Evolutionary conservation across 1,140 invertebrate genomes (phyloP).

Genomic region (Achatina immaculata): DNA sequence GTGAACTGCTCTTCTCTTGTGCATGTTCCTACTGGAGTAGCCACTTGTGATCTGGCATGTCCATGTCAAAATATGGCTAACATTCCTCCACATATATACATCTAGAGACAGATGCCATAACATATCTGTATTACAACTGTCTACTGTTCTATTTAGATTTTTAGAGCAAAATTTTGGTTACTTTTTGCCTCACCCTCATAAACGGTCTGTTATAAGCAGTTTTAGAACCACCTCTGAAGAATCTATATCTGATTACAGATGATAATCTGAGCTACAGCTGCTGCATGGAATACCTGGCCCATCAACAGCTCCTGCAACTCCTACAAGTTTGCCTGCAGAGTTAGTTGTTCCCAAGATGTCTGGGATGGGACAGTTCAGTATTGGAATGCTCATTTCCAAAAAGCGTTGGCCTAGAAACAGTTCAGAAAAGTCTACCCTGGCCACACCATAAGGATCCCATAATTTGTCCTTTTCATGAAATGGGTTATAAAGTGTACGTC

Average conservation of each 20-base stretch:
- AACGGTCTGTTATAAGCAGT: no score
- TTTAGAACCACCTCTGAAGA: no score
- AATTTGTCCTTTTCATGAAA: constrained; percentile 64
- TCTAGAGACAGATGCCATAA: no score
- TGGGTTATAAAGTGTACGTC: constrained; percentile 67
- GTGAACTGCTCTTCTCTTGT: no score
- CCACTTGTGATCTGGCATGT: no score
- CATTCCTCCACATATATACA: no score
- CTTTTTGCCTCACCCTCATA: no score
- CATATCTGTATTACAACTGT: no score
- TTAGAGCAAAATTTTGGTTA: no score
- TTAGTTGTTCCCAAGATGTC: constrained; percentile 57
- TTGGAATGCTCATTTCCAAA: constrained; percentile 63
- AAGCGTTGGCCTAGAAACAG: constrained; percentile 65
- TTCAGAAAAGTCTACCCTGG: constrained; percentile 67
- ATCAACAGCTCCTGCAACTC: constrained; percentile 66
- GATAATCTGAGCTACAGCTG: neutral
- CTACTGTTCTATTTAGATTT: no score
- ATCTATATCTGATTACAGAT: neutral
- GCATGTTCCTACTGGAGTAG: no score
- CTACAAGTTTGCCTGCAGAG: constrained; percentile 53
- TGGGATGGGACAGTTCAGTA: constrained; percentile 64
- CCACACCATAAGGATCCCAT: constrained; percentile 70
- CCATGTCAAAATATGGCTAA: no score
- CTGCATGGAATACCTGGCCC: constrained; percentile 60